These are phyloP conservation scores for Sorex fumeus DNA, from an alignment of 2,113 vertebrate species.

Conservation along the genomic window DNA sequence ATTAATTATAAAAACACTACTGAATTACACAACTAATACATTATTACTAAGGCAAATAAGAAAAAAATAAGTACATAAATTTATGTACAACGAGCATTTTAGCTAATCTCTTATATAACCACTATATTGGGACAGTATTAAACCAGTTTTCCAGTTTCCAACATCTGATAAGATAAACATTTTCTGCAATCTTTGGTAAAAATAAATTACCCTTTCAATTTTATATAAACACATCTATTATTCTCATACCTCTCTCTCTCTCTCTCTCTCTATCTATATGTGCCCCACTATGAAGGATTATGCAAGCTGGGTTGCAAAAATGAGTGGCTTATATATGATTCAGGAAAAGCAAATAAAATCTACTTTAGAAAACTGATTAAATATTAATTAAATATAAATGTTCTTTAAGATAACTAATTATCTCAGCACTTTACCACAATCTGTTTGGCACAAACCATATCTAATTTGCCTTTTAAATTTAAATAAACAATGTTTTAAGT, in stretches of 20 bases:
- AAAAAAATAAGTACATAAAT: neutral
- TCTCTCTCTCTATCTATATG: too few relatives aligned
- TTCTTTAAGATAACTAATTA: constrained; percentile 68
- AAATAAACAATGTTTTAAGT: too few relatives aligned
- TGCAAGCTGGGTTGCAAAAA: neutral
- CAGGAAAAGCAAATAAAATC: constrained; percentile 57
- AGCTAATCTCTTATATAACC: neutral
- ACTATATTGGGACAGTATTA: neutral
- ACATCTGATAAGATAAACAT: neutral
- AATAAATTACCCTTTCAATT: neutral
- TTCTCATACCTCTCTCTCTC: fast-evolving
- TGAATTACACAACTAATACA: neutral
- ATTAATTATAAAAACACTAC: neutral
- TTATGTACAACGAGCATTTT: neutral
- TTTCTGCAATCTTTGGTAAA: neutral
- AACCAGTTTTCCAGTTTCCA: neutral
- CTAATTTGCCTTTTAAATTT: constrained; percentile 56
- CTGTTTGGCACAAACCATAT: constrained; percentile 68
- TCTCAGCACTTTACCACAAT: constrained; percentile 47
- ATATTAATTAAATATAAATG: constrained; percentile 74
- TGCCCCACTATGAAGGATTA: neutral
- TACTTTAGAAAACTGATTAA: constrained; percentile 65
- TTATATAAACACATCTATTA: neutral
- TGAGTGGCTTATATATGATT: fast-evolving
- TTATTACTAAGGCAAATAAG: neutral